These are phyloP conservation scores for Diglossa cyanea DNA, from an alignment of 2,797 vertebrate species.

Conservation along the genomic window DNA sequence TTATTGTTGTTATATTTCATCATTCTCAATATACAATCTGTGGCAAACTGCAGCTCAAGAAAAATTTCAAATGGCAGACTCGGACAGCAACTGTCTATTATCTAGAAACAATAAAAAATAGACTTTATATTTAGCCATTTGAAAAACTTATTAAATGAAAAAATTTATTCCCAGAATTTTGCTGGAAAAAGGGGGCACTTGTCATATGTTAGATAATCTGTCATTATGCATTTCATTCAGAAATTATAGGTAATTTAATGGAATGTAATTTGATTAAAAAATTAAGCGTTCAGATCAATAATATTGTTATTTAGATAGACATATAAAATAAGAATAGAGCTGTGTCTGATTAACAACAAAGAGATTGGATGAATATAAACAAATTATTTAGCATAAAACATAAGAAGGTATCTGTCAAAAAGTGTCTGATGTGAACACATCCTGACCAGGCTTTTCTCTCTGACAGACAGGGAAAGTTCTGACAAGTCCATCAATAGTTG, in stretches of 20 bases:
- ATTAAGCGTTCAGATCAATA: background rate
- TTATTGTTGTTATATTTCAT: background rate
- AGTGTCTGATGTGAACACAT: accelerated
- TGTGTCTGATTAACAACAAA: background rate
- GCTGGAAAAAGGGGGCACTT: accelerated
- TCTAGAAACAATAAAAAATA: background rate
- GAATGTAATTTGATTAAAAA: background rate
- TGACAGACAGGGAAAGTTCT: background rate
- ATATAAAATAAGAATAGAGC: background rate
- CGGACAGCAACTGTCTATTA: background rate
- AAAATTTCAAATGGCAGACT: background rate
- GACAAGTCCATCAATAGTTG: background rate
- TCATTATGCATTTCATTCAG: background rate
- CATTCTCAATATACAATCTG: background rate
- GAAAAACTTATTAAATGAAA: background rate
- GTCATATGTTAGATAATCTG: background rate
- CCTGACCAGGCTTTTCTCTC: background rate
- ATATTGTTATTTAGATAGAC: background rate
- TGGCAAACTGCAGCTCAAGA: background rate
- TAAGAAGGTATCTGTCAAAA: background rate
- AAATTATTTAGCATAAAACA: background rate
- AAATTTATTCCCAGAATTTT: background rate
- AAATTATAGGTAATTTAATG: background rate
- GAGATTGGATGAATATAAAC: background rate
- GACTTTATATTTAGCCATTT: background rate